A percentile compares a stretch with the other conserved stretches of the same genome.
Evolutionary conservation across 2,113 vertebrate species (phyloP).

Genomic region (Callaeas wilsoni): DNA sequence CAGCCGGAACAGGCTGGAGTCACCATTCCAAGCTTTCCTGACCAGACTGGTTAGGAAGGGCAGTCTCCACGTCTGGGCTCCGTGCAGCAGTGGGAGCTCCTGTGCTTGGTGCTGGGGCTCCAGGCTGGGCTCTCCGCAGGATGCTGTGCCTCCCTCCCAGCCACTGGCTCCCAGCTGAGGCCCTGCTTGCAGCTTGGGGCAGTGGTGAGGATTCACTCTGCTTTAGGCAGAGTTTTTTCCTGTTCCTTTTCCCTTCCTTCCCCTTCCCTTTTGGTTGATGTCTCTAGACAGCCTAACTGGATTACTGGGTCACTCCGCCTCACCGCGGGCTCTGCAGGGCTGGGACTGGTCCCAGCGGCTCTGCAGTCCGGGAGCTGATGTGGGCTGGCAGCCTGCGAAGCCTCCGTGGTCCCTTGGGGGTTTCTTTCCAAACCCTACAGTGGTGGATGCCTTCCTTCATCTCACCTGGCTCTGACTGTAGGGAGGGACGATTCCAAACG

Average conservation of each 20-base stretch:
- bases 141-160: not conserved
- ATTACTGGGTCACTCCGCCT: not conserved
- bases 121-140: not conserved
- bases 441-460: not conserved
- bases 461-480: not conserved
- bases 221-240: not conserved
- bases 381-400: not conserved
- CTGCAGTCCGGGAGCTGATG: not conserved
- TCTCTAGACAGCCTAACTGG: not conserved
- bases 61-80: not conserved
- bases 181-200: not conserved
- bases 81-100: not conserved
- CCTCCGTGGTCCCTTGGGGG: rapidly evolving
- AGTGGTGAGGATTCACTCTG: not conserved
- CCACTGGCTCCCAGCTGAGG: not conserved
- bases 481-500: not conserved
- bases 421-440: not conserved
- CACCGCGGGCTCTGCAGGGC: not conserved
- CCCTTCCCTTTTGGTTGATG: not conserved
- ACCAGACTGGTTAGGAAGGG: not conserved
- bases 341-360: not conserved
- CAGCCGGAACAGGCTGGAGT: not conserved
- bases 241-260: not conserved
- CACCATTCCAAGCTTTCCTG: not conserved
- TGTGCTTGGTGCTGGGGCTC: not conserved